Evolutionary conservation across 2,113 vertebrate genomes (phyloP).

Genomic region (Fulmarus glacialis): DNA sequence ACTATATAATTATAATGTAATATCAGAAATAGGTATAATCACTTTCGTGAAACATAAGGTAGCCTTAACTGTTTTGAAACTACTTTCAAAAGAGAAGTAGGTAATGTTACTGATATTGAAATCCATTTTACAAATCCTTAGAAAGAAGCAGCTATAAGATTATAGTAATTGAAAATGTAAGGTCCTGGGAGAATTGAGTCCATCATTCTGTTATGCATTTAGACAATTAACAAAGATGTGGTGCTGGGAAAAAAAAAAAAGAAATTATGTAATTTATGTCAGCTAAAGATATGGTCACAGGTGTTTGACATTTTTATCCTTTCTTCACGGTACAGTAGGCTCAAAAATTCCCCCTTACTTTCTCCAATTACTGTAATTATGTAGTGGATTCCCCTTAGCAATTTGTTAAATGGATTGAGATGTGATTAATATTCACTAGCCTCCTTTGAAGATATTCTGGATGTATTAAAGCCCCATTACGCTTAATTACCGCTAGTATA

Average conservation of each 20-base stretch:
- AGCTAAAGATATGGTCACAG: not conserved
- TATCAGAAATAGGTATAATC: not conserved
- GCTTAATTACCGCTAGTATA: not conserved
- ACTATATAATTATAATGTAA: not conserved
- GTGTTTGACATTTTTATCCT: not conserved
- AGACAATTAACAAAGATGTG: not conserved
- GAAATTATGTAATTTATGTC: not conserved
- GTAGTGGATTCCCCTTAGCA: not conserved
- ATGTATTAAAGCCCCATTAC: not conserved
- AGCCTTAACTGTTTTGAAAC: not conserved
- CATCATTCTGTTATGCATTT: not conserved
- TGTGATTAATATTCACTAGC: not conserved
- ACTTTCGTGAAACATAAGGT: not conserved
- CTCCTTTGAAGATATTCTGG: constrained; percentile 8
- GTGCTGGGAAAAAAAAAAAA: not conserved
- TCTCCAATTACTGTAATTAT: not conserved
- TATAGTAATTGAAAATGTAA: not conserved
- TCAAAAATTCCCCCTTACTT: not conserved
- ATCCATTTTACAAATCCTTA: not conserved
- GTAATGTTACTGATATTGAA: not conserved
- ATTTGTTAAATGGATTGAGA: not conserved
- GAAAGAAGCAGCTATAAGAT: not conserved
- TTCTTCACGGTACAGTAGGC: not conserved
- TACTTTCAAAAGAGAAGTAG: not conserved
- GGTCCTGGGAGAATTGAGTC: not conserved